Base-by-base conservation (phyloP, 2,888 invertebrate genomes). In the Catocala fraxini region DNA sequence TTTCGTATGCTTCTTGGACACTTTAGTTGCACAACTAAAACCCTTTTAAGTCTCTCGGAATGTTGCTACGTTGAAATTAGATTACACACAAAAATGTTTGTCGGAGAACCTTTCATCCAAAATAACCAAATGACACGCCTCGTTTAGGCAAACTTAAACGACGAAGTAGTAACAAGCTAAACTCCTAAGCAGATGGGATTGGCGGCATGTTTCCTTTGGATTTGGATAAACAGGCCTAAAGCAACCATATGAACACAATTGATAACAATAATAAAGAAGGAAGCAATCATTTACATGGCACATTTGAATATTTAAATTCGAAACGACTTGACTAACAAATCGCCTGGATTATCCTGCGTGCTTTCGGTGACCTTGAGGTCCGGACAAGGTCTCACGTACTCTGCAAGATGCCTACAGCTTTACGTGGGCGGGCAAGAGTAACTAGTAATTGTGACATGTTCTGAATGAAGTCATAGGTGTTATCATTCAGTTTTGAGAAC, bases 321-420 rank as follows among this genome's bases (percentile, higher is more conserved):
- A 69, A 70, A 70, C 72, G 74, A 72, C 70, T 47, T 71, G 85
- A 81, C 86, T 89, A 86, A 86, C 85, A 86, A 86, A 85, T 86
- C 73, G 76, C 63, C 75, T 74, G 83, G 85, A 85, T 89, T 73
- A 89, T 88, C 87, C 84, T 81, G 88, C 90, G 88, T 89, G 91
- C 87, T 85, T 84, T 82, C 75, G 63, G 81, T 78, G 87, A 84
- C 91, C 90, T 91, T 90, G 90, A 80, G 73, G 51, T 63, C 45
- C 76, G 66, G 65, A 73, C 89, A 89, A 91, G 89, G 91, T 80
- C 88, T 80, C 86, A 83, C 85, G 85, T 87, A 81, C 79, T 63
- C 64, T 35, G 63, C 63, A 59, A 71, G 65, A 75, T 73, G 59
- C 66, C 75, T 75, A 64, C 58, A 60, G 70, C 58, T 59, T 63